A percentile compares a stretch with the other conserved stretches of the same genome.
Conservation (phyloP, 1,140 invertebrate genomes). For the Drosophila subobscura region DNA sequence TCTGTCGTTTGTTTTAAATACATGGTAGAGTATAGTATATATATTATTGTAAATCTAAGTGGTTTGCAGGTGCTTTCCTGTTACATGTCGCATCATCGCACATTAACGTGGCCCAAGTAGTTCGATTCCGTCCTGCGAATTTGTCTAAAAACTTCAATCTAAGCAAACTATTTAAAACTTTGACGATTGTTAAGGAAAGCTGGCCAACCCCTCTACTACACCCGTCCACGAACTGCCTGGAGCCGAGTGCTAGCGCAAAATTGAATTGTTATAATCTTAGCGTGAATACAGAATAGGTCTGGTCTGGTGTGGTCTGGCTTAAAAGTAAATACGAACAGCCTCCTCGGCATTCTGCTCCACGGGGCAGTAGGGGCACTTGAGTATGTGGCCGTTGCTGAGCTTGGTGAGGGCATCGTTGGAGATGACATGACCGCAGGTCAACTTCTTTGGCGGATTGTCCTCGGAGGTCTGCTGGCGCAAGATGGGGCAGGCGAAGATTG, state of each 20-base stretch:
- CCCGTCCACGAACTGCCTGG: constrained; percentile 17
- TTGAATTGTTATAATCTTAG: constrained; percentile 47
- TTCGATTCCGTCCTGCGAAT: constrained; percentile 59
- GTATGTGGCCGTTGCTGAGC: constrained; percentile 96
- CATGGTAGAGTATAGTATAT: constrained; percentile 40
- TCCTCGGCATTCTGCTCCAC: constrained; percentile 97
- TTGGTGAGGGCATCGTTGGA: constrained; percentile 98
- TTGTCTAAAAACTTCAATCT: constrained; percentile 64
- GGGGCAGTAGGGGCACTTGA: constrained; percentile 99
- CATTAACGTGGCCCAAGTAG: constrained; percentile 43
- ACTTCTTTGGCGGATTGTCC: constrained; percentile 97
- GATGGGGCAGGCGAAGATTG: constrained; percentile 99
- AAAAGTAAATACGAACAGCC: constrained; percentile 96
- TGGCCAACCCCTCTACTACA: constrained; percentile 16
- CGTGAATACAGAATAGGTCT: constrained; percentile 20
- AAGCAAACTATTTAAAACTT: constrained; percentile 38
- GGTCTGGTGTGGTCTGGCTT: constrained; percentile 58
- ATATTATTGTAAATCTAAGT: constrained; percentile 42
- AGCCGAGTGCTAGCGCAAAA: constrained; percentile 33
- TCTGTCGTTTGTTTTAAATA: constrained; percentile 39
- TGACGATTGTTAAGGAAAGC: constrained; percentile 61
- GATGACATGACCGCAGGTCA: constrained; percentile 99
- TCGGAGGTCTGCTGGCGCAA: constrained; percentile 98
- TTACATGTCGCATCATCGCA: constrained; percentile 32
- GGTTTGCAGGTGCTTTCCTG: constrained; percentile 19